phyloP scores from a whole-genome alignment of 2,797 vertebrate species.

The Meda fulgida region DNA sequence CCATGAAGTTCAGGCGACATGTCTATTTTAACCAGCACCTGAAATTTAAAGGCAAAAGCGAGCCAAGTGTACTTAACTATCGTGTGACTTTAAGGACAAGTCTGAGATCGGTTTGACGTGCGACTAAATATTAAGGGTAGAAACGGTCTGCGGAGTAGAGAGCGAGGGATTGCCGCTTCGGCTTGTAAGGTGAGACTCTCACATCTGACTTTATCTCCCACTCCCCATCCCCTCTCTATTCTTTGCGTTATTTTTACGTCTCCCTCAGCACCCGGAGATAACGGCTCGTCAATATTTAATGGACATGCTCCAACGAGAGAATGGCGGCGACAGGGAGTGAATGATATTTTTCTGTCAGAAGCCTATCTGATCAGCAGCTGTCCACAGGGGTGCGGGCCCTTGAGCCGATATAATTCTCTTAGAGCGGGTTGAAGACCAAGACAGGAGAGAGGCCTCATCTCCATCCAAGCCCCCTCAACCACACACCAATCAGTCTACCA shows the following conservation, averaged over 20 bases:
- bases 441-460: slow-evolving; percentile 57
- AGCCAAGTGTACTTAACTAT: slow-evolving; percentile 21
- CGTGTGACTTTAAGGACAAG: neutral
- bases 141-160: neutral
- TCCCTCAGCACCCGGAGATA: slow-evolving; percentile 63
- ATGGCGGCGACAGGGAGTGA: slow-evolving; percentile 61
- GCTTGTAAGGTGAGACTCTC: slow-evolving; percentile 61
- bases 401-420: slow-evolving; percentile 72
- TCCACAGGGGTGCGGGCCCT: slow-evolving; percentile 55
- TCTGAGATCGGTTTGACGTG: slow-evolving; percentile 16
- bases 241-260: slow-evolving; percentile 60
- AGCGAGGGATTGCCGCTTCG: slow-evolving; percentile 9
- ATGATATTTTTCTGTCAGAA: slow-evolving; percentile 65
- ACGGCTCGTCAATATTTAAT: slow-evolving; percentile 71
- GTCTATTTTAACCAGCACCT: slow-evolving; percentile 36
- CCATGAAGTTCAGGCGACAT: slow-evolving; percentile 28
- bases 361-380: slow-evolving; percentile 54
- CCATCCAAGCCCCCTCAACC: slow-evolving; percentile 57
- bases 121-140: slow-evolving; percentile 10
- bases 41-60: slow-evolving; percentile 38
- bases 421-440: slow-evolving; percentile 64
- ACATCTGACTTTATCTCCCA: slow-evolving; percentile 54
- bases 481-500: slow-evolving; percentile 62
- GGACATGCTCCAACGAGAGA: slow-evolving; percentile 66
- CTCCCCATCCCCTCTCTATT: slow-evolving; percentile 49